Percentiles rank a stretch among this genome's conserved stretches.
Evolutionary conservation across 2,797 vertebrate genomes (phyloP).

Genomic region (Botia kubotai): DNA sequence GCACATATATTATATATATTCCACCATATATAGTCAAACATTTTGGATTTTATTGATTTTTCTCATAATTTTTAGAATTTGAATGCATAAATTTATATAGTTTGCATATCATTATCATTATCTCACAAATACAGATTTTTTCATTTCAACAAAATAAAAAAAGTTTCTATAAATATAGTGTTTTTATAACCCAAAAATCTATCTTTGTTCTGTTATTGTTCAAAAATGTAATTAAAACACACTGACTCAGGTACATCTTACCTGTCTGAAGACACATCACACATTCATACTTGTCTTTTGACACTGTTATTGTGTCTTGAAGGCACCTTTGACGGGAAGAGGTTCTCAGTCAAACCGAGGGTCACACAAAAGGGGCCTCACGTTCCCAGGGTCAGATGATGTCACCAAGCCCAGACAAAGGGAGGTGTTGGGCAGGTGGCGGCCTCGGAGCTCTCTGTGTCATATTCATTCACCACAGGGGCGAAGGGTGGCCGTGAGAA

Average conservation of each 20-base stretch:
- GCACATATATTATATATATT: too few relatives aligned
- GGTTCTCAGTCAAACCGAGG: slow-evolving; percentile 72
- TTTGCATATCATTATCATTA: too few relatives aligned
- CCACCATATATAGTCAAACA: too few relatives aligned
- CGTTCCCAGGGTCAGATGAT: slow-evolving; percentile 73
- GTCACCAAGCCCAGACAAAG: slow-evolving; percentile 78
- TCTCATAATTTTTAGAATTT: too few relatives aligned
- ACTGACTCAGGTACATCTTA: background rate
- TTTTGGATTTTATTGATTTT: too few relatives aligned
- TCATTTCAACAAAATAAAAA: too few relatives aligned
- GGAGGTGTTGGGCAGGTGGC: slow-evolving; percentile 65
- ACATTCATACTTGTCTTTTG: background rate
- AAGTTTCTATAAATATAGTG: too few relatives aligned
- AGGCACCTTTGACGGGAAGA: slow-evolving; percentile 30
- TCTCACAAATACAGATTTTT: too few relatives aligned
- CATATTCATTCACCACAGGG: slow-evolving; percentile 59
- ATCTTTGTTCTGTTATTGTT: too few relatives aligned
- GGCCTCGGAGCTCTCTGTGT: slow-evolving; percentile 36
- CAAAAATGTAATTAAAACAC: too few relatives aligned
- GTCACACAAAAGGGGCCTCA: slow-evolving; percentile 73
- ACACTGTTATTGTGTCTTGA: background rate
- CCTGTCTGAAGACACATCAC: slow-evolving; percentile 2
- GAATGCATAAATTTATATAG: too few relatives aligned
- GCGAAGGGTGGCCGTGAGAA: slow-evolving; percentile 54
- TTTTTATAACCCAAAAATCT: too few relatives aligned